These are phyloP conservation scores for Antechinus stuartii DNA, from an alignment of 2,113 vertebrate genomes.

Conservation along the genomic window DNA sequence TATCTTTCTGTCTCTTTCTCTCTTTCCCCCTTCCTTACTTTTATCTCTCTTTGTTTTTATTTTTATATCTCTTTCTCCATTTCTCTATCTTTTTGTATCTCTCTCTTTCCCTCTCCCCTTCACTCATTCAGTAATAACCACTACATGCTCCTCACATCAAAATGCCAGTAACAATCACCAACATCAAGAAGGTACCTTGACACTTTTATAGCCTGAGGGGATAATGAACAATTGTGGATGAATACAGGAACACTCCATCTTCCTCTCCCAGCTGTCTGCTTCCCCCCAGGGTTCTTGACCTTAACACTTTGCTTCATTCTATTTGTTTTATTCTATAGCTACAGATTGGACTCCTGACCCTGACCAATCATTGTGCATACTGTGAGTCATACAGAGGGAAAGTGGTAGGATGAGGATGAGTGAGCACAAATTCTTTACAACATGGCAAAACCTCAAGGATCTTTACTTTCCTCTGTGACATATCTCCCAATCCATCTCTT, in stretches of 20 bases:
- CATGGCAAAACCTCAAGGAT: background rate
- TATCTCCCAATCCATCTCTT: background rate
- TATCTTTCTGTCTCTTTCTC: too few species aligned
- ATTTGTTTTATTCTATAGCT: background rate
- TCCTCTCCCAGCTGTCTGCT: background rate
- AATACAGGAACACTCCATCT: background rate
- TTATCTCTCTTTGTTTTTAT: background rate
- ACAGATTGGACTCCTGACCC: background rate
- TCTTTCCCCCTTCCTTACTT: too few species aligned
- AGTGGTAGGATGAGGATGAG: background rate
- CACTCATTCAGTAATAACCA: background rate
- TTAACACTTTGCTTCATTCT: background rate
- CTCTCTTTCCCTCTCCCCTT: background rate
- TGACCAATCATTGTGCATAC: background rate
- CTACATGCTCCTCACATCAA: background rate
- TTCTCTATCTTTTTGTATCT: background rate
- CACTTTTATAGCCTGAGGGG: background rate
- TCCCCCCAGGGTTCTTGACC: background rate
- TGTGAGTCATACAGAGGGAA: background rate
- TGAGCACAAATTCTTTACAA: background rate
- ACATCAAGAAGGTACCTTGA: background rate
- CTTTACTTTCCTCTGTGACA: background rate
- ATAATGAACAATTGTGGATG: slow-evolving; percentile 1
- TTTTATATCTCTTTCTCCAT: background rate
- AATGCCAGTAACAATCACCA: background rate